Evolutionary conservation across 2,888 invertebrate genomes (phyloP).

Genomic region (Himalopsyche japonica): DNA sequence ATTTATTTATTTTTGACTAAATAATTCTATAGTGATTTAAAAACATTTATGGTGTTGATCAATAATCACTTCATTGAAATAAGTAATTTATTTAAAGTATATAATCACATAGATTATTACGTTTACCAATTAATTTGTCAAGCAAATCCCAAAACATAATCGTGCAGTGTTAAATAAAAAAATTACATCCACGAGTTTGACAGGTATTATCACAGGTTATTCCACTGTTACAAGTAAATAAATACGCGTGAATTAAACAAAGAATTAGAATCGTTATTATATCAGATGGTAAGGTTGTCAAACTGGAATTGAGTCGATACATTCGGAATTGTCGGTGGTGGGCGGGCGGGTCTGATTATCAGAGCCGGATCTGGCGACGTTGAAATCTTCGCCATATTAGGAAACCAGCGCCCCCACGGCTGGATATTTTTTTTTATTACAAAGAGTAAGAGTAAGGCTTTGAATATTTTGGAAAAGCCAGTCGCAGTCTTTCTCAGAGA

Average conservation of each 20-base stretch:
- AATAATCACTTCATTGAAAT: too few species aligned
- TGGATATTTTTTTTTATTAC: background rate
- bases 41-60: too few species aligned
- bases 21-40: too few species aligned
- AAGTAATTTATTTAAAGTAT: too few species aligned
- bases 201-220: background rate
- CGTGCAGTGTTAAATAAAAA: too few species aligned
- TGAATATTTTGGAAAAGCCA: background rate
- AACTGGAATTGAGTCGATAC: background rate
- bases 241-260: background rate
- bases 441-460: background rate
- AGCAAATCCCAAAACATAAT: too few species aligned
- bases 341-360: background rate
- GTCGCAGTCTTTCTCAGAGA: background rate
- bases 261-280: background rate
- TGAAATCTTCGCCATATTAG: background rate
- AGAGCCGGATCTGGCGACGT: background rate
- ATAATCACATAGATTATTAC: too few species aligned
- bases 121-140: too few species aligned
- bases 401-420: background rate
- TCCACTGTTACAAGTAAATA: background rate
- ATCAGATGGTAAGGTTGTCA: background rate
- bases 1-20: too few species aligned
- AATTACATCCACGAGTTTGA: too few species aligned
- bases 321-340: background rate